Percentiles rank a stretch among this genome's conserved stretches.
phyloP scores from a whole-genome alignment of 37 sponge, comb jelly and placozoan species.

The Crambe crambe region DNA sequence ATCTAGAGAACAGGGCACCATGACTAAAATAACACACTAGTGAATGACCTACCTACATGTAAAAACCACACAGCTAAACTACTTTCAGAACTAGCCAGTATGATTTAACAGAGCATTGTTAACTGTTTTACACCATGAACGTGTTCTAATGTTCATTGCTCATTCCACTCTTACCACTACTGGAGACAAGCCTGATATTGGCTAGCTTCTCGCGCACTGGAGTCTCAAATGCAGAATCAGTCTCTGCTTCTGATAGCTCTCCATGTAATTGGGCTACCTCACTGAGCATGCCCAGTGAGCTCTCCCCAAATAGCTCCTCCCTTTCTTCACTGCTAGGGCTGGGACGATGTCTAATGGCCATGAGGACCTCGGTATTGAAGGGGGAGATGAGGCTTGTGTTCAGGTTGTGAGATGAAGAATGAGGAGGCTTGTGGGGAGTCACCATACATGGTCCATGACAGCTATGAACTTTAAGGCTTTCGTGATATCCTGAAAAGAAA shows the following conservation, averaged over 20 bases:
- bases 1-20: too few relatives aligned
- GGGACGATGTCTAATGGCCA: constrained; percentile 12
- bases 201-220: constrained; percentile 15
- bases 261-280: constrained; percentile 41
- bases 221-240: background rate
- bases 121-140: too few relatives aligned
- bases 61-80: too few relatives aligned
- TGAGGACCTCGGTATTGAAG: constrained; percentile 20
- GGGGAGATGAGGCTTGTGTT: constrained; percentile 35
- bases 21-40: too few relatives aligned
- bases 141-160: too few relatives aligned
- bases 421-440: constrained; percentile 10
- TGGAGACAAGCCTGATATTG: background rate
- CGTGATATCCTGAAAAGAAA: background rate
- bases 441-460: background rate
- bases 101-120: too few relatives aligned
- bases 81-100: too few relatives aligned
- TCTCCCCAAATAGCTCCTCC: background rate
- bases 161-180: constrained; percentile 23
- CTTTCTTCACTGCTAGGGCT: constrained; percentile 1
- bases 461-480: background rate
- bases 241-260: constrained; percentile 2
- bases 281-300: constrained; percentile 53
- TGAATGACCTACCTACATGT: too few relatives aligned
- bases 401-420: background rate